Conservation (phyloP, 2,113 vertebrate genomes). For the Todiramphus saurophagus region DNA sequence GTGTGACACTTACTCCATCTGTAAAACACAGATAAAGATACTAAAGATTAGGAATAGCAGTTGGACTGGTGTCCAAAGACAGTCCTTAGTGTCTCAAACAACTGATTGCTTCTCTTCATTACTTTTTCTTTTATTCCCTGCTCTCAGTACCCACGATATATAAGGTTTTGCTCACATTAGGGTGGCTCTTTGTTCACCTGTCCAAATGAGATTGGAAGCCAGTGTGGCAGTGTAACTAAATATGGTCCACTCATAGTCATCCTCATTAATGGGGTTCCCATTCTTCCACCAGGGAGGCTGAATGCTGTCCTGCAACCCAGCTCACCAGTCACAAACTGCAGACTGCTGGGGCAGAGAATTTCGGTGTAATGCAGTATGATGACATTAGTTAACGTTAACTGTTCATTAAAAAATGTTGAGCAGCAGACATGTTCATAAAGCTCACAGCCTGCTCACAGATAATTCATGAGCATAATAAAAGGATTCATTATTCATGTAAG, state of each 20-base stretch:
- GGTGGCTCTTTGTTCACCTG: not conserved
- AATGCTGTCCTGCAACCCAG: not conserved
- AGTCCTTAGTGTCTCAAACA: not conserved
- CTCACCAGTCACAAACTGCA: not conserved
- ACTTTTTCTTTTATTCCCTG: not conserved
- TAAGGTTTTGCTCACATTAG: not conserved
- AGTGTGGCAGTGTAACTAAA: not conserved
- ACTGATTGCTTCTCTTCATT: not conserved
- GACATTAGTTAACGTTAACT: slow-evolving; percentile 32
- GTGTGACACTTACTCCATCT: not conserved
- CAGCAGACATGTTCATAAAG: slow-evolving; percentile 48
- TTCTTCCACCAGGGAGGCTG: not conserved
- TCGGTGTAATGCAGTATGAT: not conserved
- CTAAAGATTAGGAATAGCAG: not conserved
- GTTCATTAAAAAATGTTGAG: slow-evolving; percentile 43
- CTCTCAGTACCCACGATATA: not conserved
- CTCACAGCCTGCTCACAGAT: slow-evolving; percentile 40
- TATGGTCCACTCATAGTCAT: not conserved
- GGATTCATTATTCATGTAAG: slow-evolving; percentile 60
- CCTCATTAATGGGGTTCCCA: not conserved
- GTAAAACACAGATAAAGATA: not conserved
- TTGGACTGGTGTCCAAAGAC: not conserved
- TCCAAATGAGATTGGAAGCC: not conserved
- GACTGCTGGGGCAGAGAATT: not conserved
- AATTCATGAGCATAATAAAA: slow-evolving; percentile 64